Base-by-base conservation (phyloP, 2,797 vertebrate genomes). In the Triplophysa bombifrons region DNA sequence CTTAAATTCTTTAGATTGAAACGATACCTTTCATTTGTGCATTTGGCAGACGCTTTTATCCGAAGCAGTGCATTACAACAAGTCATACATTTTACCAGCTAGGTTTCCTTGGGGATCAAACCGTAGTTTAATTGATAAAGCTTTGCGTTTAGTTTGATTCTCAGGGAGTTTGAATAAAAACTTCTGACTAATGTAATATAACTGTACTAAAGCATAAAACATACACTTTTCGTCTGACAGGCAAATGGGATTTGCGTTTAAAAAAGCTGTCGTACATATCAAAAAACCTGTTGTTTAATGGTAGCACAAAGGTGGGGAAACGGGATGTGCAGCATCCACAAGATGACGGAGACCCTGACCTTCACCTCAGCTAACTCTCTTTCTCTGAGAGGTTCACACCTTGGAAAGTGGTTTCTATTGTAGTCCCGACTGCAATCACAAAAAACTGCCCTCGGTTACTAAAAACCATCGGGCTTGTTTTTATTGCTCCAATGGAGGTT, bases 311-410 rank as follows among this genome's bases (percentile, higher is more conserved):
- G 75, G 75, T 75, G 70, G 67, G 66, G 44, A 81, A 76, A 66
- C 71, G 64, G 63, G 61, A 64, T 51, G 68, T 4, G 2, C 48
- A 46, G 68, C 72, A 67, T 71, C 38, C 72, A 75, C 34, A 58
- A 78, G 55, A 84, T 80, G 76, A 69, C 41, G 41, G 80, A 76
- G 76, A 30, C 61, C 53, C 50, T 75, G 66, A 81, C 34, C 60
- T 76, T 81, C 79, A 65, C 74, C 64, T 77, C 81, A 63, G 69
- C 73, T 56, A 66, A 72, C 68, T 64, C 72, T 61, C 66, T 50
- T 50, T n/a, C 38, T 66, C 50, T 19, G 50, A 51, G 50, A n/a
- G 8, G 53, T n/a, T 20, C 7, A 55, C 53, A 55, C n/a, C 2
- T 16, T 0, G n/a, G 14, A 50, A 50, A 50, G 48, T 4, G 14